Conservation (phyloP, 2,113 vertebrate species). For the Dicentrarchus labrax region DNA sequence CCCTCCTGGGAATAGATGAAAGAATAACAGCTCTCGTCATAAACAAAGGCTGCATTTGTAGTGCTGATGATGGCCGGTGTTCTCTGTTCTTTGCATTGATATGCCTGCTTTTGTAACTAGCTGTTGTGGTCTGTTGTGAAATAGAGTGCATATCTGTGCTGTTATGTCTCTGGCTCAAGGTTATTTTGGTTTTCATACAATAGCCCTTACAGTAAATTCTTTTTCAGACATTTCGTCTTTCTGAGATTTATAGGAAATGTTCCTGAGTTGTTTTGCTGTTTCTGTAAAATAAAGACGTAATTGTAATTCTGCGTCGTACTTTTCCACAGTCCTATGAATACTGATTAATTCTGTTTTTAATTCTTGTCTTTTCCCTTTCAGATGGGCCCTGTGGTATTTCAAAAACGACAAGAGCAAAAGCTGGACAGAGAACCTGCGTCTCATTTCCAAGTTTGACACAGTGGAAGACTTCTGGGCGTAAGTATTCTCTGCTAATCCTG, state of each 20-base stretch:
- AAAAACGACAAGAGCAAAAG: constrained; percentile 90
- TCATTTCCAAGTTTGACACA: constrained; percentile 89
- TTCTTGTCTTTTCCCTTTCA: constrained; percentile 55
- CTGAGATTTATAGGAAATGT: not conserved
- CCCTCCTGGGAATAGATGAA: constrained; percentile 62
- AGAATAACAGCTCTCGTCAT: constrained; percentile 60
- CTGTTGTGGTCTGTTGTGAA: constrained; percentile 45
- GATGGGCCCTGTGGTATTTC: constrained; percentile 90
- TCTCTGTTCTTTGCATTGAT: constrained; percentile 58
- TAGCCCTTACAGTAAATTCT: not conserved
- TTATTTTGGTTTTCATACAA: not conserved
- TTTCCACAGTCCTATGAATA: constrained; percentile 2
- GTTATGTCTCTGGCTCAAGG: not conserved
- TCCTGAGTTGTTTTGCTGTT: not conserved
- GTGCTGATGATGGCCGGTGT: constrained; percentile 39
- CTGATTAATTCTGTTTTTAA: constrained; percentile 3
- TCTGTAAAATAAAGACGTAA: not conserved
- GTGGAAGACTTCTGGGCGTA: constrained; percentile 91
- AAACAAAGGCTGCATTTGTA: constrained; percentile 75
- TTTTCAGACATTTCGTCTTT: not conserved
- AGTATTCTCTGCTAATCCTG: constrained; percentile 60
- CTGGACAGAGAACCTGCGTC: constrained; percentile 88
- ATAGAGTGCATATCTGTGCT: constrained; percentile 19
- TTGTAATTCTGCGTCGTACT: constrained; percentile 9
- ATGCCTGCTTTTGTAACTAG: constrained; percentile 51